These are phyloP conservation scores for Acanthosoma haemorrhoidale DNA, from an alignment of 2,888 invertebrate species.

Conservation along the genomic window DNA sequence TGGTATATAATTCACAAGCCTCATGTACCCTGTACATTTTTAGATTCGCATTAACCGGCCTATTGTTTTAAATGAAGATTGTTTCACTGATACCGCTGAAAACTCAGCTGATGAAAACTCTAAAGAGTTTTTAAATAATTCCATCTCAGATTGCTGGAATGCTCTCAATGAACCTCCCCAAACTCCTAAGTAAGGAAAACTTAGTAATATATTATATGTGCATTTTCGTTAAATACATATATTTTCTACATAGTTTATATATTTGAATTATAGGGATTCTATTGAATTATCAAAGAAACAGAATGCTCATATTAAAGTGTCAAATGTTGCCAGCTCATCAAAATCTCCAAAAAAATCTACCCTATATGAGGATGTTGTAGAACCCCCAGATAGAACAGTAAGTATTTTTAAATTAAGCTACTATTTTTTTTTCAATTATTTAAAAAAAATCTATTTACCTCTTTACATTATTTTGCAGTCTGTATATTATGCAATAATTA, in stretches of 20 bases:
- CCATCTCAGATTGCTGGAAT: neutral
- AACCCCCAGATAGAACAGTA: slow-evolving; percentile 24
- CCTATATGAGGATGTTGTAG: slow-evolving; percentile 2
- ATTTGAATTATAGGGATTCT: no score
- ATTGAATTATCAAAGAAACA: no score
- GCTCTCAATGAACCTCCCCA: neutral
- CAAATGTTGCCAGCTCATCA: neutral
- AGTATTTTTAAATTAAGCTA: neutral
- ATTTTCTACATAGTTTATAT: neutral
- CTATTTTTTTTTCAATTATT: neutral
- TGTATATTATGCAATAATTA: no score
- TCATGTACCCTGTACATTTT: neutral
- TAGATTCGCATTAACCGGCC: neutral
- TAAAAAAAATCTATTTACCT: no score
- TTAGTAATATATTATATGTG: neutral
- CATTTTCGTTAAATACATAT: neutral
- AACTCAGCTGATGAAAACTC: neutral
- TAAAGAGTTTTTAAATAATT: neutral
- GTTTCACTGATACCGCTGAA: neutral
- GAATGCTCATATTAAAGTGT: no score
- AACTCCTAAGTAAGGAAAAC: neutral
- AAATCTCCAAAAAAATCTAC: neutral
- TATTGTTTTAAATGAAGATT: slow-evolving; percentile 8
- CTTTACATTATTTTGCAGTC: no score
- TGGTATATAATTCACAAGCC: no score